A percentile compares a stretch with the other conserved stretches of the same genome.
Evolutionary conservation across 2,797 vertebrate species (phyloP).

Genomic region (Lophotriccus pileatus): DNA sequence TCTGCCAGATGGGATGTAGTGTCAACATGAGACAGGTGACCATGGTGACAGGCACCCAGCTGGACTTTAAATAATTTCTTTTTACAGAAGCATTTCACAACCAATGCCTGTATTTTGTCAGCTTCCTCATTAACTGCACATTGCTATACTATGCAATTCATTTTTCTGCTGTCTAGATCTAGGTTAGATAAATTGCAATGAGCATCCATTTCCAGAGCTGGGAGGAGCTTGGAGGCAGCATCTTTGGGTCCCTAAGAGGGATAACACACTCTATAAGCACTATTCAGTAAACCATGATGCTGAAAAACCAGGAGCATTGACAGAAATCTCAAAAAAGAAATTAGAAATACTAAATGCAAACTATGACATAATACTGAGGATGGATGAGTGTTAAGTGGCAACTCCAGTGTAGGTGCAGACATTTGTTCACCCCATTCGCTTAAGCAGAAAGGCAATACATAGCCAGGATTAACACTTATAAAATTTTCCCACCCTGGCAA

Average conservation of each 20-base stretch:
- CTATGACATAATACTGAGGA: not conserved
- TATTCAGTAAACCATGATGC: not conserved
- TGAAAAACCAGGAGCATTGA: not conserved
- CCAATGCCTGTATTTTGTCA: not conserved
- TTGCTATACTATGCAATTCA: not conserved
- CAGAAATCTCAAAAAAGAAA: not conserved
- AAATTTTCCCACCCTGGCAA: not conserved
- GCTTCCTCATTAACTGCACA: not conserved
- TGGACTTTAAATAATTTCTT: not conserved
- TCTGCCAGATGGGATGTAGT: not conserved
- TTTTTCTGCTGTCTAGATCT: constrained; percentile 35
- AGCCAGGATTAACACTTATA: not conserved
- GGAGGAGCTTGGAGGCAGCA: not conserved
- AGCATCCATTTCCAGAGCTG: not conserved
- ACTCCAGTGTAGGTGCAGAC: not conserved
- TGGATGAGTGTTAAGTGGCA: not conserved
- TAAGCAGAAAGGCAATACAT: not conserved
- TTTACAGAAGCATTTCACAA: not conserved
- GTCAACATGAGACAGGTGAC: not conserved
- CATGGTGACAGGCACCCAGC: not conserved
- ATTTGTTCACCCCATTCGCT: not conserved
- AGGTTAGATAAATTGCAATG: not conserved
- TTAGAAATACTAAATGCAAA: not conserved
- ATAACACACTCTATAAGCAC: not conserved
- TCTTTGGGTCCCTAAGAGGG: not conserved